These are phyloP conservation scores for Conopomorpha cramerella DNA, from an alignment of 1,140 invertebrate genomes.

Conservation along the genomic window DNA sequence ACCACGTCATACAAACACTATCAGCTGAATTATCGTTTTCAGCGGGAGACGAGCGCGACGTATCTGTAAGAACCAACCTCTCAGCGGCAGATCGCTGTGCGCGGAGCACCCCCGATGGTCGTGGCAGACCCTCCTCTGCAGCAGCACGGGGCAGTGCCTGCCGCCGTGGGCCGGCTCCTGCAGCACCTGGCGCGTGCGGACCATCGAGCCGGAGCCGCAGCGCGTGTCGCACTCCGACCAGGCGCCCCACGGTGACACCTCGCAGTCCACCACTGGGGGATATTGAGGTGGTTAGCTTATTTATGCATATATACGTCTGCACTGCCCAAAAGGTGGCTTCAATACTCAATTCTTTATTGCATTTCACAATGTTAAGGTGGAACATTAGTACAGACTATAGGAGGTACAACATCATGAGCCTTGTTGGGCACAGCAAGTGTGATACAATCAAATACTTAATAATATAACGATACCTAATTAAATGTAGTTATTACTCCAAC, in stretches of 20 bases:
- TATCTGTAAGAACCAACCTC: slow-evolving; percentile 70
- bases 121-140: slow-evolving; percentile 75
- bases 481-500: too few species aligned
- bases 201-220: slow-evolving; percentile 78
- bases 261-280: slow-evolving; percentile 78
- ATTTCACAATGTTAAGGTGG: too few species aligned
- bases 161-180: slow-evolving; percentile 74
- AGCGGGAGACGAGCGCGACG: not conserved
- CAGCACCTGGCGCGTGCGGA: slow-evolving; percentile 64
- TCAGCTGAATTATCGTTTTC: not conserved
- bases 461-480: too few species aligned
- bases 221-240: slow-evolving; percentile 77
- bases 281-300: too few species aligned
- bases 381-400: too few species aligned
- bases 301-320: too few species aligned
- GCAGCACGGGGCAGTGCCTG: slow-evolving; percentile 72
- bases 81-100: slow-evolving; percentile 68
- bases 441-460: too few species aligned
- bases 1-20: too few species aligned
- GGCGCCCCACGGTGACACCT: slow-evolving; percentile 73
- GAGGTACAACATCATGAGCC: too few species aligned
- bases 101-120: slow-evolving; percentile 70
- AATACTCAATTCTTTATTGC: too few species aligned
- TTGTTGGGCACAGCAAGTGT: too few species aligned
- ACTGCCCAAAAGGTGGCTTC: too few species aligned